Evolutionary conservation across 2,888 invertebrate species (phyloP), one percentile per base, ranked within the genome.

Genomic region (Caenorhabditis sp.): DNA sequence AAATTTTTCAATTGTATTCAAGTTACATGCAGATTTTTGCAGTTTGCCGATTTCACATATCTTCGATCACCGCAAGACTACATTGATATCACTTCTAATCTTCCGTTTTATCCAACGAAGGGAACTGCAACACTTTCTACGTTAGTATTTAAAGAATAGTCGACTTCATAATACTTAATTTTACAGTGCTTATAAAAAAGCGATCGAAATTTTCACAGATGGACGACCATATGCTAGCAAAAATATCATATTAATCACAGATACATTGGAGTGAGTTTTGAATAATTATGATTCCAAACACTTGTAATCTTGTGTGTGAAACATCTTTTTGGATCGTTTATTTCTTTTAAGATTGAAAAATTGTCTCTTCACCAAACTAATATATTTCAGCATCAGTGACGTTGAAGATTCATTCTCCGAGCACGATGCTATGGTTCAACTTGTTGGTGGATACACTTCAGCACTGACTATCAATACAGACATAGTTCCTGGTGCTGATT

Each of bases 161-260:
- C 26, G 6, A 8, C 21, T 19, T 23, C 12, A 19, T 21, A 53
- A 31, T 26, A 58, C 14, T 17, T 5, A n/a, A n/a, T n/a, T 61
- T 67, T 72, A 50, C 49, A 76, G 78, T n/a, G 75, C 73, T 8
- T 78, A 78, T 43, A 69, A 71, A 49, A 58, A 69, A 51, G 76
- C 76, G 1, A 53, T 62, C 19, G 58, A 58, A 27, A 63, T 72
- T 27, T 68, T 76, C 36, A 43, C 37, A 37, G 55, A 69, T 19
- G 76, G 69, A 4, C 58, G 78, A 49, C 54, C 49, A 6, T 65
- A 58, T 31, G 70, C 78, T 1, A 78, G 76, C 36, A 76, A 70
- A 51, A 78, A 75, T 12, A 1, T 76, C 4, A 62, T 78, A 49
- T 31, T 78, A 1, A 65, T 78, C 6, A 76, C 78, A 0, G 78